These are phyloP conservation scores for Zophobas atratus DNA, from an alignment of 1,140 invertebrate species.

Conservation along the genomic window DNA sequence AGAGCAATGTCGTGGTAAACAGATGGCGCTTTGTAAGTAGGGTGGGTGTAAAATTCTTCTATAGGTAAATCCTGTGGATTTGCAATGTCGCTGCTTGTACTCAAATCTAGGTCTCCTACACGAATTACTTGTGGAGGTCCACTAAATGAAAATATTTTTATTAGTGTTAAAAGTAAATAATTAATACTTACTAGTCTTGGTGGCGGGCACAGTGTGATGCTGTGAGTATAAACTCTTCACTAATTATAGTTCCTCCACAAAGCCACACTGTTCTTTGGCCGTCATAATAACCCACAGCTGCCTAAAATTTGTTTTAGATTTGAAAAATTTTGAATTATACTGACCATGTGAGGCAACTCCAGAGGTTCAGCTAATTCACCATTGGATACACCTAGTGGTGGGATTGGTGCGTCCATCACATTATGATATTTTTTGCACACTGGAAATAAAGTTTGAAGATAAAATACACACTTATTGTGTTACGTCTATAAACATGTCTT, in stretches of 20 bases:
- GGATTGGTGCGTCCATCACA: neutral
- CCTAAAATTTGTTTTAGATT: neutral
- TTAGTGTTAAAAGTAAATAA: constrained; percentile 1
- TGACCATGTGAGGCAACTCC: neutral
- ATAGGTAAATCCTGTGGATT: constrained; percentile 76
- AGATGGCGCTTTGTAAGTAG: constrained; percentile 70
- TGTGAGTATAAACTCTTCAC: neutral
- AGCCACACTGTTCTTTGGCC: neutral
- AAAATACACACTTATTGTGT: neutral
- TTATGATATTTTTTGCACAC: neutral
- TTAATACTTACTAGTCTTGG: neutral
- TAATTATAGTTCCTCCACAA: neutral
- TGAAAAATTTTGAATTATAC: neutral
- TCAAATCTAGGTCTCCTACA: constrained; percentile 81
- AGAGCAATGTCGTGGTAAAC: constrained; percentile 78
- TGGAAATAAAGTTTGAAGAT: neutral
- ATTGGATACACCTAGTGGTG: neutral
- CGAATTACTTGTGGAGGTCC: constrained; percentile 68
- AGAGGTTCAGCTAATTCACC: neutral
- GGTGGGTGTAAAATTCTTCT: constrained; percentile 67
- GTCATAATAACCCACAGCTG: neutral
- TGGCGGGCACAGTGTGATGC: neutral
- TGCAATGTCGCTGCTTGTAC: constrained; percentile 72
- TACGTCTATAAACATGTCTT: neutral
- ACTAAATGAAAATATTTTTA: constrained; percentile 28